Evolutionary conservation across 2,113 vertebrate genomes (phyloP), one percentile per base, ranked within the genome.

Genomic region (Dendrocopos noguchii): DNA sequence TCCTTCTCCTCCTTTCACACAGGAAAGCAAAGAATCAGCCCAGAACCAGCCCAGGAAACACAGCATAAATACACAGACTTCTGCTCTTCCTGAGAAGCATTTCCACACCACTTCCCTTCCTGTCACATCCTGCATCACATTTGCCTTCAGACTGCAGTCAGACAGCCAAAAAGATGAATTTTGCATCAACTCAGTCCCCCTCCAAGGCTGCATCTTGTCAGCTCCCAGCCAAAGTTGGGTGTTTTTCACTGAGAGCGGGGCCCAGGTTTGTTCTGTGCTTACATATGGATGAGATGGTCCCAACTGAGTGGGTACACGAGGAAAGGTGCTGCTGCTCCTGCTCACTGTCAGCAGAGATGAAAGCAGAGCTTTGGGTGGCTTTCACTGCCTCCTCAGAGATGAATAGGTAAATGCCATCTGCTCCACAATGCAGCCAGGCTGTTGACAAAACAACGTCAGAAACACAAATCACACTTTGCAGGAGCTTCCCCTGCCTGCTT

Each of bases 121-220:
- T 72, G 84, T 83, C 82, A 92, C 46, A 79, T 56, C 28, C n/a
- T 79, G 92, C 74, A 80, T 5, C 6, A 78, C 72, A 85, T 83
- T 91, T 94, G 53, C 68, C 61, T 84, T 86, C 86, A 92, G 74
- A 87, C 65, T 80, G 17, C 67, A 52, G 65, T 67, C 56, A 82
- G 68, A 79, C 24, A 82, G 75, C 89, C 34, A 80, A 67, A 92
- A 57, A 56, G 42, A 86, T 91, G 85, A 89, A 85, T 94, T 91
- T 94, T 84, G 75, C 61, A 90, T 87, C 90, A 93, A 71, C 21
- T 15, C 16, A 36, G 15, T 47, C 71, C 44, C 44, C 57, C 47
- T 83, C 53, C 52, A 80, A 39, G 65, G 75, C 22, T 77, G 42
- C 13, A 77, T 84, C 89, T 92, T 67, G 89, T 53, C 84, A 87